phyloP scores from a whole-genome alignment of 2,888 invertebrate species.

The Drosophila cyrtoloma region DNA sequence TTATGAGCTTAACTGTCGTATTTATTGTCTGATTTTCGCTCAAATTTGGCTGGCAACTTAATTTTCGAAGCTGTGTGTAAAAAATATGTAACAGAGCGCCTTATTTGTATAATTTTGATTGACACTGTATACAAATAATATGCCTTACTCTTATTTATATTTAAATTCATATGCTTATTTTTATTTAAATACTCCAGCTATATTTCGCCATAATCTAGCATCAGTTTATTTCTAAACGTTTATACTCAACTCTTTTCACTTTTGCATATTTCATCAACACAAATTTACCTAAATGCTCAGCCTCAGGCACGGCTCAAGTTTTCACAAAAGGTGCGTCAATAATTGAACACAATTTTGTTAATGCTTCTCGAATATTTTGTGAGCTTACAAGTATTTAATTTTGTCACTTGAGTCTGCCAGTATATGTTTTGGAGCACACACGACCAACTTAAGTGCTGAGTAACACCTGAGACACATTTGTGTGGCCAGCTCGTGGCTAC shows the following conservation, averaged over 20 bases:
- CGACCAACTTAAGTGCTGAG: slow-evolving; percentile 30
- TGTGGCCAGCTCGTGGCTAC: slow-evolving; percentile 9
- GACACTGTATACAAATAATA: too few relatives aligned
- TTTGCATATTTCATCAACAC: slow-evolving; percentile 59
- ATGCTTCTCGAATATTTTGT: slow-evolving; percentile 14
- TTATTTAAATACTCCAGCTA: not conserved
- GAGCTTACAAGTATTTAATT: slow-evolving; percentile 36
- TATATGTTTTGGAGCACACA: slow-evolving; percentile 24
- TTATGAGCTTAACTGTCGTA: slow-evolving; percentile 12
- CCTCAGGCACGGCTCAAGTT: slow-evolving; percentile 21
- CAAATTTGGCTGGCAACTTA: not conserved
- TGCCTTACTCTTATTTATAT: not conserved
- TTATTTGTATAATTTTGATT: not conserved
- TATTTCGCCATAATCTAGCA: not conserved
- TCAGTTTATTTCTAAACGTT: slow-evolving; percentile 5
- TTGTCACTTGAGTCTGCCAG: slow-evolving; percentile 41
- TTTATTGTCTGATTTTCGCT: slow-evolving; percentile 6
- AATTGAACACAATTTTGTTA: slow-evolving; percentile 34
- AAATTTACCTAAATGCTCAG: slow-evolving; percentile 27
- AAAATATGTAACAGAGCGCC: not conserved
- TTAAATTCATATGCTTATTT: not conserved
- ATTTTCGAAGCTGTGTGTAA: not conserved
- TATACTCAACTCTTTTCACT: slow-evolving; percentile 55
- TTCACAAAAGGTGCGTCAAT: slow-evolving; percentile 54
- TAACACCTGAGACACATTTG: slow-evolving; percentile 25